phyloP scores from a whole-genome alignment of 1,140 invertebrate species.

The Dolichoris vasculosae region DNA sequence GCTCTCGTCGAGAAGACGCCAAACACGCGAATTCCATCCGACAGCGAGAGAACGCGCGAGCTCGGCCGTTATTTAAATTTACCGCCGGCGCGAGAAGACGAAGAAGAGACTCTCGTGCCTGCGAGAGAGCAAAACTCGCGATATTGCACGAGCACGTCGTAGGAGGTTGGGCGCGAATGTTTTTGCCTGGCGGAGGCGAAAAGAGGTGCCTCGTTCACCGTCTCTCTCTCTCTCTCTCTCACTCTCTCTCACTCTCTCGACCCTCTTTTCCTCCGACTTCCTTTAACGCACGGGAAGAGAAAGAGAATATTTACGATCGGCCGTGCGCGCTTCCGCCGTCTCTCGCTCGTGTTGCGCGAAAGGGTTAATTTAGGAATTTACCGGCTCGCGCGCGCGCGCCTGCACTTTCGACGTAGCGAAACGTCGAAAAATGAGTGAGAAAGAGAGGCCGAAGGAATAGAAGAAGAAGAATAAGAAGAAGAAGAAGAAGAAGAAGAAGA shows the following conservation, averaged over 20 bases:
- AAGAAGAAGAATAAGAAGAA: background rate
- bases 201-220: background rate
- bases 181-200: constrained; percentile 17
- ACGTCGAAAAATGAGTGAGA: background rate
- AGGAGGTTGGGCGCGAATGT: background rate
- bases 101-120: background rate
- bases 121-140: background rate
- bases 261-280: too few relatives aligned
- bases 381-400: constrained; percentile 1
- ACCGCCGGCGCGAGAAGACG: constrained; percentile 4
- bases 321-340: constrained; percentile 1
- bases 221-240: background rate
- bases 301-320: constrained; percentile 46
- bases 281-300: background rate
- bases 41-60: background rate
- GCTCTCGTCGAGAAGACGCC: background rate
- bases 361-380: constrained; percentile 49
- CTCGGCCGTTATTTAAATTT: constrained; percentile 51
- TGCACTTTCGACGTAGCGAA: constrained; percentile 27
- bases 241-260: too few relatives aligned
- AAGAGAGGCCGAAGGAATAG: background rate
- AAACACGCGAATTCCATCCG: constrained; percentile 21
- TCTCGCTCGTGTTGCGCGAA: constrained; percentile 23
- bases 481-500: background rate
- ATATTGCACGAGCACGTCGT: constrained; percentile 16